Conservation (phyloP, 92 coral and sea anemone species). For the Virgularia gustaviana region DNA sequence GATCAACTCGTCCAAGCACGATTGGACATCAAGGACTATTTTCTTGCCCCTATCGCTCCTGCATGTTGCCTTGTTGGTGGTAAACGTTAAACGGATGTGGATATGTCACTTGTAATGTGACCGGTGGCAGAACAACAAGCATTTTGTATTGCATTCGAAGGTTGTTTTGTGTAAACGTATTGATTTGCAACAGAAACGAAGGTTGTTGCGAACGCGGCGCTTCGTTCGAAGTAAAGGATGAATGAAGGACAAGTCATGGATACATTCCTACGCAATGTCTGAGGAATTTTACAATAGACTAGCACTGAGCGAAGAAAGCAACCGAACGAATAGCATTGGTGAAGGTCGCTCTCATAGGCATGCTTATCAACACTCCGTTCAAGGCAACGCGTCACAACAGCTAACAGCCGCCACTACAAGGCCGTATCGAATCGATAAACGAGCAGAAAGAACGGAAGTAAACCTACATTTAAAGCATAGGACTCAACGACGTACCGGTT, state of each 20-base stretch:
- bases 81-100: constrained; percentile 41
- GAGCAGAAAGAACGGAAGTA: constrained; percentile 45
- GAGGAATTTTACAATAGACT: constrained; percentile 40
- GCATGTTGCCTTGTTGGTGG: constrained; percentile 44
- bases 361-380: constrained; percentile 31
- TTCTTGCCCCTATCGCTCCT: constrained; percentile 15
- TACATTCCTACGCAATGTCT: constrained; percentile 36
- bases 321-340: constrained; percentile 28
- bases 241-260: constrained; percentile 22
- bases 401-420: constrained; percentile 28
- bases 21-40: constrained; percentile 24
- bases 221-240: constrained; percentile 28
- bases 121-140: constrained; percentile 20
- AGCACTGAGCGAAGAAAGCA: constrained; percentile 34
- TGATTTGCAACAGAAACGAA: neutral
- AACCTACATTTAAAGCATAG: constrained; percentile 42
- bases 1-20: constrained; percentile 26
- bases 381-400: constrained; percentile 31
- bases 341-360: constrained; percentile 33
- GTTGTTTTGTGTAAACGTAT: neutral
- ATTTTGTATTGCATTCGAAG: constrained; percentile 11
- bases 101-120: constrained; percentile 42
- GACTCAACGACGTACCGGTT: constrained; percentile 25
- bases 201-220: neutral
- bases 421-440: constrained; percentile 41